A percentile compares a stretch with the other conserved stretches of the same genome.
Evolutionary conservation across 2,113 vertebrate genomes (phyloP).

Genomic region (Lichenostomus cassidix): DNA sequence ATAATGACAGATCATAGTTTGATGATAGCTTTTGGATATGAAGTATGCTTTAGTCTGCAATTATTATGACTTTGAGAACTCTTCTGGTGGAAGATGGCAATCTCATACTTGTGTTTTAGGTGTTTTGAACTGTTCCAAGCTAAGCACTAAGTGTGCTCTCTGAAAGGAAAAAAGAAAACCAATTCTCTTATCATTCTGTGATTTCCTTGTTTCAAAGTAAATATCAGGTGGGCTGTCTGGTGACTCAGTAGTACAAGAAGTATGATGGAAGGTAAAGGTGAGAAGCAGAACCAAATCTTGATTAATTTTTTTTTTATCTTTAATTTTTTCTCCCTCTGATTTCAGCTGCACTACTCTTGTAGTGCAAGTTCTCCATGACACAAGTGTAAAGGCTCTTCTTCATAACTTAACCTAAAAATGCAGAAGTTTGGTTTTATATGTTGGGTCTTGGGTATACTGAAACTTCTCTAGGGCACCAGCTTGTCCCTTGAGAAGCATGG

Average conservation of each 20-base stretch:
- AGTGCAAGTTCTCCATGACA: background rate
- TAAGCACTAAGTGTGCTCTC: background rate
- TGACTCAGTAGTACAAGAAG: fast-evolving
- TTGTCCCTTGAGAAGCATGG: background rate
- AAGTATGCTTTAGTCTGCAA: background rate
- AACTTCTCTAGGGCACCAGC: background rate
- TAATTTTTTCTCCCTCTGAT: background rate
- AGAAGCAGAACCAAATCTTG: background rate
- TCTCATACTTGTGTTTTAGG: no score
- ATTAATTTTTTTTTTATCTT: background rate
- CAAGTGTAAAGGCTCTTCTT: background rate
- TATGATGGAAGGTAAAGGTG: background rate
- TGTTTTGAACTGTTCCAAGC: no score
- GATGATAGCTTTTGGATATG: background rate
- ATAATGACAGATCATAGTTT: background rate
- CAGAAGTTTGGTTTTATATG: background rate
- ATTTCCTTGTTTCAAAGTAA: background rate
- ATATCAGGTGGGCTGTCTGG: background rate
- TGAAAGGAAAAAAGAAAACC: background rate
- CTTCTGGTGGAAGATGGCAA: background rate
- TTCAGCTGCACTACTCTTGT: background rate
- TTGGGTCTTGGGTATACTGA: background rate
- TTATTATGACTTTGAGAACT: background rate
- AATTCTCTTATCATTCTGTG: background rate
- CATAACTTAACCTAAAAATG: background rate